Percentiles rank a stretch among this genome's conserved stretches.
These are phyloP conservation scores for Brachionichthys hirsutus DNA, from an alignment of 2,113 vertebrate genomes.

Conservation along the genomic window DNA sequence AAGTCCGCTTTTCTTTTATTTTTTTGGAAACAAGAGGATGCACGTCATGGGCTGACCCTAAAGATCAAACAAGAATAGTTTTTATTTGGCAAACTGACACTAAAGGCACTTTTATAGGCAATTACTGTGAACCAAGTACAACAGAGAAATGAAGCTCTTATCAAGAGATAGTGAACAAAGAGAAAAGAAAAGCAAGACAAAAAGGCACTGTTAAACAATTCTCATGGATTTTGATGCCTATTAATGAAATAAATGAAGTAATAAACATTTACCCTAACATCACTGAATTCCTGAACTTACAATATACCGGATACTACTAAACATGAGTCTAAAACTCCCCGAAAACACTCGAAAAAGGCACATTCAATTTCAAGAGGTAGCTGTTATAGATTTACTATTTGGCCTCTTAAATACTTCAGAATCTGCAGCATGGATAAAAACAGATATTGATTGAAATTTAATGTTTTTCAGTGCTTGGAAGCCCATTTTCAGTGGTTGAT, in stretches of 20 bases:
- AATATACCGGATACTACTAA: not conserved
- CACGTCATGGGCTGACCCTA: not conserved
- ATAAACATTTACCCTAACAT: conserved; percentile 28
- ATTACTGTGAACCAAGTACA: conserved; percentile 23
- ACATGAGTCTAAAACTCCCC: no score
- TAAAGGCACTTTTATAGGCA: conserved; percentile 37
- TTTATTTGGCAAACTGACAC: conserved; percentile 69
- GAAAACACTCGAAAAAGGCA: conserved; percentile 17
- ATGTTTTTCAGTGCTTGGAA: conserved; percentile 53
- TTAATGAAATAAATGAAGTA: conserved; percentile 5
- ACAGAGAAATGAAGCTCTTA: not conserved
- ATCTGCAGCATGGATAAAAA: conserved; percentile 2
- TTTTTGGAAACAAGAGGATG: conserved; percentile 1
- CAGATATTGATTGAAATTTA: conserved; percentile 13
- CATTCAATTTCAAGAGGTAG: conserved; percentile 29
- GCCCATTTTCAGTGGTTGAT: conserved; percentile 49
- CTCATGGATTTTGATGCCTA: conserved; percentile 38
- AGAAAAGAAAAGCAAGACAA: not conserved
- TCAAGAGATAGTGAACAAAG: not conserved
- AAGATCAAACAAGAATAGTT: conserved; percentile 24
- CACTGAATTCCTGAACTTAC: conserved; percentile 15
- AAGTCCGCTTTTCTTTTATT: not conserved
- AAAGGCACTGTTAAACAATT: not conserved
- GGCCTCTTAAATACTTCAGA: conserved; percentile 10
- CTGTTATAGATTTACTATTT: conserved; percentile 13